Conservation (phyloP, 2,888 invertebrate genomes). For the Volucella bombylans region DNA sequence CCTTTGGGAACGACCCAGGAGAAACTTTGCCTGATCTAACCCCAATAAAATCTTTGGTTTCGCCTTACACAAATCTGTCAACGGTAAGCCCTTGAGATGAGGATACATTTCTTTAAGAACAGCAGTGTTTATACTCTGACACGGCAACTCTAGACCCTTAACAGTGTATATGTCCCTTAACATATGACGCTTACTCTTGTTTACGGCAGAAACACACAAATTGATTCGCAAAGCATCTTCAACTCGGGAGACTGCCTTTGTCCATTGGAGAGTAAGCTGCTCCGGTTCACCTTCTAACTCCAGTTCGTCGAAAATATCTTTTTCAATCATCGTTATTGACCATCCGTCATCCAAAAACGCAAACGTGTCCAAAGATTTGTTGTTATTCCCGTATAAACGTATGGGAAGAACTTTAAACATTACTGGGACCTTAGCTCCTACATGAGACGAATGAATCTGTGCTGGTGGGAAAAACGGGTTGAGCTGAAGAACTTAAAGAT, state of each 20-base stretch:
- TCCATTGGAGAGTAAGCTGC: conserved; percentile 14
- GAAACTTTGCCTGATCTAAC: too few species aligned
- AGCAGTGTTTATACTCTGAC: too few species aligned
- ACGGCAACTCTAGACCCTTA: too few species aligned
- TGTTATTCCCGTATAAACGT: conserved; percentile 20
- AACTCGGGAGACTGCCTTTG: conserved; percentile 11
- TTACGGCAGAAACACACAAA: too few species aligned
- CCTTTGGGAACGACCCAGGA: too few species aligned
- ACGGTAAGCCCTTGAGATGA: too few species aligned
- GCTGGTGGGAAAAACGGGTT: conserved; percentile 10
- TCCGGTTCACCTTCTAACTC: conserved; percentile 21
- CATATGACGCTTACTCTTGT: too few species aligned
- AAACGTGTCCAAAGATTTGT: conserved; percentile 18
- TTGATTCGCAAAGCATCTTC: conserved; percentile 2
- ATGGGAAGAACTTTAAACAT: conserved; percentile 31
- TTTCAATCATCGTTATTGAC: conserved; percentile 24
- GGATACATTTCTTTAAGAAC: too few species aligned
- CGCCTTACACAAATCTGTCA: too few species aligned
- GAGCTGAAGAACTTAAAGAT: conserved; percentile 15
- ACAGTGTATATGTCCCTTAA: too few species aligned
- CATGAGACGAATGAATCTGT: conserved; percentile 30
- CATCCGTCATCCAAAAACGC: conserved; percentile 32
- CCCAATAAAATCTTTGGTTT: too few species aligned
- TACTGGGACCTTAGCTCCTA: conserved; percentile 19
- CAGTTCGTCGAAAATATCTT: conserved; percentile 26